Base-by-base conservation (phyloP, 2,113 vertebrate species). In the Paradisaea rubra region DNA sequence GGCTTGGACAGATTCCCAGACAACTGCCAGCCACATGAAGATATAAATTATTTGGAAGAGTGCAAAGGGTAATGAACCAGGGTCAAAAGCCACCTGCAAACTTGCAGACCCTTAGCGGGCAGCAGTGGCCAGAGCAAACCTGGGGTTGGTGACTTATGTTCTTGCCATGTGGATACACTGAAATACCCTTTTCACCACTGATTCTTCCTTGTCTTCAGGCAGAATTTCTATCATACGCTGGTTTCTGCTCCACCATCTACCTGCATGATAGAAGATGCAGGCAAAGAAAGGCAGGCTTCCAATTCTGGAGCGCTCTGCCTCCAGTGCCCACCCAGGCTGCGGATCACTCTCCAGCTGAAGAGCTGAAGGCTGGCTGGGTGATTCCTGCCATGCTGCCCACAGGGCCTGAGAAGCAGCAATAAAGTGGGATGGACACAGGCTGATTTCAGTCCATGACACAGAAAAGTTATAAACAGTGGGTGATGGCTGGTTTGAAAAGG, bases 1-100 rank as follows among this genome's bases (percentile, higher is more conserved):
- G 70, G 50, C 60, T 96, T 97, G 95, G 93, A 95, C 59, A 89
- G 54, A 64, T 82, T 94, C 91, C 96, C 94, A 93, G 91, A 70
- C 70, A 94, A 93, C 74, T 92, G 84, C 53, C 84, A 89, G 74
- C 39, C 50, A n/a, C 73, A 91, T 44, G 68, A 89, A 91, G 63
- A 87, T 76, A 84, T 8, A 89, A 93, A 94, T 87, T 85, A 95
- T 91, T 88, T 88, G 76, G 77, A 90, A 69, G 82, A 79, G 82
- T 39, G 69, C 82, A 95, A 88, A 84, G 65, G 61, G 65, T 78
- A 61, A 93, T 21, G 53, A 88, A 88, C 18, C 56, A 53, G 56
- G 76, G 76, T 90, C 76, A 86, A 88, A 93, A 90, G 85, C 45
- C 49, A 92, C 65, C 81, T 91, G 41, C 57, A 82, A 86, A 42